Conservation (phyloP, 1,140 invertebrate species). For the Zaprionus vittiger region DNA sequence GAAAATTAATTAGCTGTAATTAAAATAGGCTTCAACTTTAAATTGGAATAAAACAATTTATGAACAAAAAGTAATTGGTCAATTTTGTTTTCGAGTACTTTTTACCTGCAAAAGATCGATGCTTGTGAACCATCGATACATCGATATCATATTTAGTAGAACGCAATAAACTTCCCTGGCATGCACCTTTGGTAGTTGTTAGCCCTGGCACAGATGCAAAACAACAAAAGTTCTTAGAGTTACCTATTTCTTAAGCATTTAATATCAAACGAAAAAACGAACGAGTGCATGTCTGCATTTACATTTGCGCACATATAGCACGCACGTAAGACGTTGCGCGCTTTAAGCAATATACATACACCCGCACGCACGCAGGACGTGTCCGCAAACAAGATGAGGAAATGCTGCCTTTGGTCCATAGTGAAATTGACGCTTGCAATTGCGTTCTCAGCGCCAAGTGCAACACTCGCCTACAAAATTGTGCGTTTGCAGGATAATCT, state of each 20-base stretch:
- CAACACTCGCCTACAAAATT: conserved; percentile 31
- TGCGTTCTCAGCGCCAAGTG: conserved; percentile 32
- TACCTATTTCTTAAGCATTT: conserved; percentile 18
- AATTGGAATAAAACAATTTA: neutral
- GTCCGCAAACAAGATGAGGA: conserved; percentile 37
- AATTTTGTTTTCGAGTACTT: neutral
- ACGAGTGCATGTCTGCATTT: conserved; percentile 26
- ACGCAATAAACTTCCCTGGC: conserved; percentile 8
- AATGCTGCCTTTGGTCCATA: conserved; percentile 38
- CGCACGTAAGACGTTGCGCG: conserved; percentile 13
- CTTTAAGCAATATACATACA: conserved; percentile 1
- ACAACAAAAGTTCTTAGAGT: conserved; percentile 42
- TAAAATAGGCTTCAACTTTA: too few species aligned
- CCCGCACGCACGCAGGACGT: conserved; percentile 32
- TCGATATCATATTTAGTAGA: neutral
- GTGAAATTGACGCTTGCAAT: conserved; percentile 39
- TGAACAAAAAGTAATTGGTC: neutral
- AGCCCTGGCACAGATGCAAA: conserved; percentile 47
- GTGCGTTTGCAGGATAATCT: conserved; percentile 74
- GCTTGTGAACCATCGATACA: neutral
- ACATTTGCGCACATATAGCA: conserved; percentile 17
- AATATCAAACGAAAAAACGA: conserved; percentile 23
- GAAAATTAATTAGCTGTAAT: too few species aligned
- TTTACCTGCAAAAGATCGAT: neutral
- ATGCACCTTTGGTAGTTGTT: conserved; percentile 23